Conservation (phyloP, 2,797 vertebrate species). For the Sylvia borin region DNA sequence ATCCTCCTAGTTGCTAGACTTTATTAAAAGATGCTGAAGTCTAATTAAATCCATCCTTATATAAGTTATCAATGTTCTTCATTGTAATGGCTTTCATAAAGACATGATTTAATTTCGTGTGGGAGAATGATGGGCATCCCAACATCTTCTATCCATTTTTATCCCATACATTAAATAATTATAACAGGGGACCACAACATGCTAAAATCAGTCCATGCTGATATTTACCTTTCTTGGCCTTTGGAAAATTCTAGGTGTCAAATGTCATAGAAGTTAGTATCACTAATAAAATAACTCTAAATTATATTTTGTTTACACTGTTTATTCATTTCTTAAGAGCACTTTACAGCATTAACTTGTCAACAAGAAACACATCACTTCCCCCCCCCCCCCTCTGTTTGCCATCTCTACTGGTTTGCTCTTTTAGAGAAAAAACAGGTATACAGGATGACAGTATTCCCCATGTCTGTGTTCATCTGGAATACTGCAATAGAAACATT, state of each 20-base stretch:
- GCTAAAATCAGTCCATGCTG: background rate
- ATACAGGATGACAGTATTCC: background rate
- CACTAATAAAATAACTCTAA: background rate
- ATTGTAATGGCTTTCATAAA: background rate
- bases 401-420: rapidly evolving
- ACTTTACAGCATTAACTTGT: background rate
- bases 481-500: background rate
- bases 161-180: background rate
- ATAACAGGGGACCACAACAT: background rate
- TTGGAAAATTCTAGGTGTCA: background rate
- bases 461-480: background rate
- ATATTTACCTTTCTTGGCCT: background rate
- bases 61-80: background rate
- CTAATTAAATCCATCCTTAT: conserved; percentile 25
- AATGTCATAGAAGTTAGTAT: background rate
- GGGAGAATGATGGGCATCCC: background rate
- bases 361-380: background rate
- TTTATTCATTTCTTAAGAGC: background rate
- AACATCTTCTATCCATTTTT: background rate
- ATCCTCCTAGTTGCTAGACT: background rate
- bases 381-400: background rate
- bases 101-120: background rate
- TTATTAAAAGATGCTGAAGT: conserved; percentile 37
- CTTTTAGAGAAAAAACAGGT: background rate
- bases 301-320: background rate